phyloP scores from a whole-genome alignment of 2,888 invertebrate genomes.

The Elgonia sp. region DNA sequence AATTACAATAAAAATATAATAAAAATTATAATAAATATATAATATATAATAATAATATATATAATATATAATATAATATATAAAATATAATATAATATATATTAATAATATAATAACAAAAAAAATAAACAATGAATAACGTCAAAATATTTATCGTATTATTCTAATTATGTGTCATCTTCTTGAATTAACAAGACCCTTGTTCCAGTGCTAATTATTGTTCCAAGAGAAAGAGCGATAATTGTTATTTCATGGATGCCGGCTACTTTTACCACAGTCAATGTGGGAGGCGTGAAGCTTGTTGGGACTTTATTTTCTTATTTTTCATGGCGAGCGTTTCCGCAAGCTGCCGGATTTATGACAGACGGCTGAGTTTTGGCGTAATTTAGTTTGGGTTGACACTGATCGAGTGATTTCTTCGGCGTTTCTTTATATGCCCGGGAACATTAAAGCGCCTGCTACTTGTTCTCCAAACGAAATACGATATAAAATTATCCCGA shows the following conservation, averaged over 20 bases:
- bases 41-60: too few relatives aligned
- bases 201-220: constrained; percentile 51
- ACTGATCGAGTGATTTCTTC: constrained; percentile 67
- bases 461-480: constrained; percentile 52
- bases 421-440: constrained; percentile 61
- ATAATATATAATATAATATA: too few relatives aligned
- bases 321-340: constrained; percentile 62
- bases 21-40: too few relatives aligned
- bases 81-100: too few relatives aligned
- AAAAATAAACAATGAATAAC: neutral
- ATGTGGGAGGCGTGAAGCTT: constrained; percentile 56
- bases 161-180: constrained; percentile 20
- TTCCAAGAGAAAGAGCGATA: constrained; percentile 40
- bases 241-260: constrained; percentile 56
- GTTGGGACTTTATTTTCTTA: constrained; percentile 20
- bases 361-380: constrained; percentile 69
- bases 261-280: constrained; percentile 55
- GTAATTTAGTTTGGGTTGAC: constrained; percentile 65
- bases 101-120: too few relatives aligned
- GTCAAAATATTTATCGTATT: constrained; percentile 14
- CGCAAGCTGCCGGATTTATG: constrained; percentile 68
- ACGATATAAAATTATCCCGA: constrained; percentile 68
- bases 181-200: constrained; percentile 53
- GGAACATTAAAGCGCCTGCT: constrained; percentile 53
- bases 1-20: too few relatives aligned